Conservation (phyloP, 2,113 vertebrate species). For the Sterna hirundo region DNA sequence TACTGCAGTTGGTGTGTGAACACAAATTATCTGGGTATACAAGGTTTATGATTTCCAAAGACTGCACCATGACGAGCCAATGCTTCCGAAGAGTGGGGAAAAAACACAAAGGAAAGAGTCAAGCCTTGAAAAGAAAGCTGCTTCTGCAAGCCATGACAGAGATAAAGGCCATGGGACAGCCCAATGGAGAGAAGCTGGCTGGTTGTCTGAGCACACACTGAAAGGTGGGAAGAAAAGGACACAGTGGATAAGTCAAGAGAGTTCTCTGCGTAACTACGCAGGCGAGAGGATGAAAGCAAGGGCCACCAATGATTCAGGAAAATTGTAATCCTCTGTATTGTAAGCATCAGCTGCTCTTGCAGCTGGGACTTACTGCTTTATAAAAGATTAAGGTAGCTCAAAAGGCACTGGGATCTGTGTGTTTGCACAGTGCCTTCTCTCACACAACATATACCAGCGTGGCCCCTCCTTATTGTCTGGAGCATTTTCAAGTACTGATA, state of each 20-base stretch:
- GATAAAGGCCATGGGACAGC: neutral
- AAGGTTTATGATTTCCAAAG: conserved; percentile 51
- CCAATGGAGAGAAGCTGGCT: neutral
- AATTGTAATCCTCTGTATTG: neutral
- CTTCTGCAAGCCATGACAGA: conserved; percentile 15
- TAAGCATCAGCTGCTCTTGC: neutral
- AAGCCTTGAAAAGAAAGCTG: conserved; percentile 30
- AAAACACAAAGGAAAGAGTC: neutral
- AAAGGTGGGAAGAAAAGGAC: neutral
- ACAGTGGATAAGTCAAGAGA: neutral
- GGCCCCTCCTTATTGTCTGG: neutral
- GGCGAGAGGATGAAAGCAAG: neutral
- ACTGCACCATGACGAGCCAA: neutral
- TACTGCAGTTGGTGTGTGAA: neutral
- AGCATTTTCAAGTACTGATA: neutral
- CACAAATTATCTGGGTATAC: conserved; percentile 25
- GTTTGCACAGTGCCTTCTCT: neutral
- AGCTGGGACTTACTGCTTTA: neutral
- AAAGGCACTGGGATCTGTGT: neutral
- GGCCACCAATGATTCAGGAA: neutral
- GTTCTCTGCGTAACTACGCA: neutral
- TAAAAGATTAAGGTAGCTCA: neutral
- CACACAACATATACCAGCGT: neutral
- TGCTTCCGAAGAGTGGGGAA: neutral
- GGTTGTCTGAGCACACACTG: neutral